A percentile compares a stretch with the other conserved stretches of the same genome.
Evolutionary conservation across 2,113 vertebrate genomes (phyloP).

Genomic region (Tachuris rubrigastra): DNA sequence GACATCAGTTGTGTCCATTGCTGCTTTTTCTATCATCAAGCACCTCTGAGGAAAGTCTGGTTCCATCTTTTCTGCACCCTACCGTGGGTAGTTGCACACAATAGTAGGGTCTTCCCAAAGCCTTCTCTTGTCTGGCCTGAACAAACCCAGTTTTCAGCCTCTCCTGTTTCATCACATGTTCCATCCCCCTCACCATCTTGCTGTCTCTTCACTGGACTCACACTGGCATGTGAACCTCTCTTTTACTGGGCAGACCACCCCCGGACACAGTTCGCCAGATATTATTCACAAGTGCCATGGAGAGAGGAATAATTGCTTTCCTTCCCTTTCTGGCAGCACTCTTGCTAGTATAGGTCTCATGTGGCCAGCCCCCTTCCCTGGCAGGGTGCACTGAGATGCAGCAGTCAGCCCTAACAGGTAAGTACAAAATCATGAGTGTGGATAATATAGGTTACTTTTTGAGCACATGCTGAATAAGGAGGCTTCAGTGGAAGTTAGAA

Average conservation of each 20-base stretch:
- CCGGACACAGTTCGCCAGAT: neutral
- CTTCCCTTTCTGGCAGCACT: neutral
- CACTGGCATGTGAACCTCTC: neutral
- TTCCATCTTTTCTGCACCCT: neutral
- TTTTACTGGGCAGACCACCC: neutral
- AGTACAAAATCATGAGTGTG: neutral
- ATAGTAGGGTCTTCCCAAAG: neutral
- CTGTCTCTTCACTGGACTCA: neutral
- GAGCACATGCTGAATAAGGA: neutral
- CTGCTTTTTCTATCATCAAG: neutral
- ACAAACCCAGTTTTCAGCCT: neutral
- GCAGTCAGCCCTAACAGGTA: neutral
- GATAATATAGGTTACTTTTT: neutral
- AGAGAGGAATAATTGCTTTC: neutral
- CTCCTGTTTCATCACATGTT: neutral
- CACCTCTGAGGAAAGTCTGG: neutral
- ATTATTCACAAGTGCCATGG: neutral
- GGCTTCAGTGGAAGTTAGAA: neutral
- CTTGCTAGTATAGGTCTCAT: neutral
- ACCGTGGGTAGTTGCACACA: neutral
- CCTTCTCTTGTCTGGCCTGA: neutral
- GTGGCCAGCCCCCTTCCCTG: neutral
- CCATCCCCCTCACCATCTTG: neutral
- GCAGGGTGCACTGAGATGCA: neutral
- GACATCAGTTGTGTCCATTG: neutral